phyloP scores from a whole-genome alignment of 2,113 vertebrate genomes.

The Oryzias celebensis region DNA sequence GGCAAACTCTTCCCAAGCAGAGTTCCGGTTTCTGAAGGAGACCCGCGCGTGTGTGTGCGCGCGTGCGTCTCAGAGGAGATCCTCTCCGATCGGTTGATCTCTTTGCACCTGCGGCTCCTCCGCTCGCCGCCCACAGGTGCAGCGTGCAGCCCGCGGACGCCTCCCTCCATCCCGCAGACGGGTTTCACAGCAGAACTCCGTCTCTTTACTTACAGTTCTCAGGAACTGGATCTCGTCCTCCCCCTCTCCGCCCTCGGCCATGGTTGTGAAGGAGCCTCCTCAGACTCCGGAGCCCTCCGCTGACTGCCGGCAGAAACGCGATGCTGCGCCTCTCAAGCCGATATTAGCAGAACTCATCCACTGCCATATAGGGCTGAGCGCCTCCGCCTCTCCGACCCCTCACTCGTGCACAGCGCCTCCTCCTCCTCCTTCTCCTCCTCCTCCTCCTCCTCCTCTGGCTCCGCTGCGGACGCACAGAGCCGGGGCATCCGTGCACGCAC shows the following conservation, averaged over 20 bases:
- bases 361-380: slow-evolving; percentile 92
- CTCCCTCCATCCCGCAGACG: slow-evolving; percentile 16
- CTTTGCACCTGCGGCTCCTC: slow-evolving; percentile 59
- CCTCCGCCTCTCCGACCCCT: slow-evolving; percentile 78
- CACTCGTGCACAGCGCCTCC: slow-evolving; percentile 13
- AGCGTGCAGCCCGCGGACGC: slow-evolving; percentile 45
- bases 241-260: slow-evolving; percentile 96
- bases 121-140: slow-evolving; percentile 62
- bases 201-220: slow-evolving; percentile 91
- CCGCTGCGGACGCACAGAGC: slow-evolving; percentile 35
- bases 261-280: slow-evolving; percentile 89
- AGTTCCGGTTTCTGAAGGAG: background rate
- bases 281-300: slow-evolving; percentile 84
- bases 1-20: slow-evolving; percentile 45
- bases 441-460: slow-evolving; percentile 9
- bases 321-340: slow-evolving; percentile 79
- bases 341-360: slow-evolving; percentile 92
- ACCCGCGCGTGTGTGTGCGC: no score
- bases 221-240: slow-evolving; percentile 99
- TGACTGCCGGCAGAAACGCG: slow-evolving; percentile 79
- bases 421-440: slow-evolving; percentile 14
- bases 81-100: slow-evolving; percentile 4
- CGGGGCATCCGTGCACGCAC: slow-evolving; percentile 14
- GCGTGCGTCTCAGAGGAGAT: no score
- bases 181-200: background rate